phyloP scores from a whole-genome alignment of 2,888 invertebrate species.

The Trypoxylon attenuatum region DNA sequence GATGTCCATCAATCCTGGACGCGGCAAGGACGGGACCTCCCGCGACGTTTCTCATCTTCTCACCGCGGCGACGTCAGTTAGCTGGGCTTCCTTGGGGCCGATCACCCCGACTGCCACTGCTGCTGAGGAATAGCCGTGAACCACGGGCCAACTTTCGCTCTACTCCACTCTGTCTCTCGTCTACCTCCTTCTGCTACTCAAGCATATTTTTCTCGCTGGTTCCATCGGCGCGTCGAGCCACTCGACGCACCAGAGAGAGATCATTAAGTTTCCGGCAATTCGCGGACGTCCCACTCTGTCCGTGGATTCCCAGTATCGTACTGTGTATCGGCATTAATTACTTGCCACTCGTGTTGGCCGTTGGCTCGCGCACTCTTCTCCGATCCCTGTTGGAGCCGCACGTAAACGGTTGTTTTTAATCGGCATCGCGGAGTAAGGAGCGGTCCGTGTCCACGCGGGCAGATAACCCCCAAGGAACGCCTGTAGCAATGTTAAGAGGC shows the following conservation, averaged over 20 bases:
- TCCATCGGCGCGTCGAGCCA: no score
- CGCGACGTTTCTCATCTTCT: conserved; percentile 72
- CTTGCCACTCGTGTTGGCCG: not conserved
- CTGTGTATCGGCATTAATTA: conserved; percentile 1
- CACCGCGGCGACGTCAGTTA: conserved; percentile 54
- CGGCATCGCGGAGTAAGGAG: conserved; percentile 11
- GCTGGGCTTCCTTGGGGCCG: no score
- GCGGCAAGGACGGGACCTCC: conserved; percentile 64
- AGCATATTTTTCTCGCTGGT: no score
- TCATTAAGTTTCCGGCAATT: not conserved
- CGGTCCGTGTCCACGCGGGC: not conserved
- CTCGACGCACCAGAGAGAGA: not conserved
- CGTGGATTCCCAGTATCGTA: not conserved
- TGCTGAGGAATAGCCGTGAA: no score
- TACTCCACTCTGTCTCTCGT: no score
- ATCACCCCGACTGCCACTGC: no score
- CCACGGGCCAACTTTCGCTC: no score
- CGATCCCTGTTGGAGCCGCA: not conserved
- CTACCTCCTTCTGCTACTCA: no score
- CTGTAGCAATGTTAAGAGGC: conserved; percentile 19
- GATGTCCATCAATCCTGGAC: conserved; percentile 69
- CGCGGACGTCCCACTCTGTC: not conserved
- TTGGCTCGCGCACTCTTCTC: not conserved
- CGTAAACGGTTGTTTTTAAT: not conserved
- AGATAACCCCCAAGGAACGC: not conserved